Evolutionary conservation across 2,113 vertebrate genomes (phyloP), one percentile per base, ranked within the genome.

Genomic region (Scatophagus argus): DNA sequence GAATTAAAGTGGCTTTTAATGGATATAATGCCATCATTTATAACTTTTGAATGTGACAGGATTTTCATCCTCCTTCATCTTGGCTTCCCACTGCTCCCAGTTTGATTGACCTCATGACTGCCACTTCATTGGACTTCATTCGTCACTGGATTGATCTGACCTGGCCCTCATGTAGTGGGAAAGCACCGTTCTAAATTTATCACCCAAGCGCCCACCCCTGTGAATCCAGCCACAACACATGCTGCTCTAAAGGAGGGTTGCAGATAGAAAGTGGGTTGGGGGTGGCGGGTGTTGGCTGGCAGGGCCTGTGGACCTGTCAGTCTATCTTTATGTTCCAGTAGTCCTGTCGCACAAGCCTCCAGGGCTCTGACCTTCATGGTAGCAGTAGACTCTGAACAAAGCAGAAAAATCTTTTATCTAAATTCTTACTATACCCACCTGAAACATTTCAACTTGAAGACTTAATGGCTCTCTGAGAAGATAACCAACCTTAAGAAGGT

Each of bases 131-230:
- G n/a, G n/a, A n/a, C n/a, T n/a, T n/a, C n/a, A n/a, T 55, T 87
- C 29, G 25, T 89, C 59, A 77, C 61, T 83, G 76, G 81, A 89
- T 86, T 91, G 88, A 90, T 87, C 61, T 88, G 55, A 47, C 64
- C 72, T 75, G 39, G 9, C n/a, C 21, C 46, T 81, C 77, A 69
- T 68, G 55, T 31, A 81, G 36, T 87, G 87, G 92, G 93, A 94
- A 93, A 92, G 88, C 87, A 92, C 91, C 91, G 62, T 77, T 90
- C 92, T 93, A 92, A 92, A 90, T 91, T 86, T 92, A 76, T 60
- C 87, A 31, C 32, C 55, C 44, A 13, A 11, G 70, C 62, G 32
- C 55, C 64, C 73, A n/a, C 65, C 73, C 58, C 49, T 74, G 78
- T 44, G 52, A 60, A 68, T 77, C 23, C 51, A 68, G 54, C 65